These are phyloP conservation scores for Salvelinus sp. DNA, from an alignment of 2,113 vertebrate species.

Conservation along the genomic window DNA sequence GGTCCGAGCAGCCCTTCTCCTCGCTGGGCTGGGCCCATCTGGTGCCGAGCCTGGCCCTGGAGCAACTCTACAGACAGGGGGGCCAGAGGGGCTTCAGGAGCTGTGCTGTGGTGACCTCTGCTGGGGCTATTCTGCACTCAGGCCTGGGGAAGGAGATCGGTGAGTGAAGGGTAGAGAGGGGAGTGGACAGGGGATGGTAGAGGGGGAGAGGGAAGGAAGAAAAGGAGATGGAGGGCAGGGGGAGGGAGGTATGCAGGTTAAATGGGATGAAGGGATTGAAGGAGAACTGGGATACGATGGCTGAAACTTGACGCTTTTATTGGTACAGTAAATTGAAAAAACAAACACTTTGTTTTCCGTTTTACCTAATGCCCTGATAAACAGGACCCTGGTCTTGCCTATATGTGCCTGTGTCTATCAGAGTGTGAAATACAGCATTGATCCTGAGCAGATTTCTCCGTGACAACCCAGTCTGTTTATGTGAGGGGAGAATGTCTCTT, in stretches of 20 bases:
- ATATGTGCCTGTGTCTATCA: too few species aligned
- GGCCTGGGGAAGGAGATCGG: slow-evolving; percentile 91
- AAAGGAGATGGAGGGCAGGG: too few species aligned
- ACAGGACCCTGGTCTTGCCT: too few species aligned
- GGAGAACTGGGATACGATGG: too few species aligned
- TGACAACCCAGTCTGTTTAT: neutral
- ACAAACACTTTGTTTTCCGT: too few species aligned
- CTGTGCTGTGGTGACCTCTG: slow-evolving; percentile 95
- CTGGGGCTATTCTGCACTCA: slow-evolving; percentile 93
- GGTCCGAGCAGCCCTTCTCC: slow-evolving; percentile 88
- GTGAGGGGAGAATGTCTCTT: neutral
- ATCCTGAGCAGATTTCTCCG: neutral
- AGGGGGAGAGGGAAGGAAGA: too few species aligned
- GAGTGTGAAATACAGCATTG: neutral
- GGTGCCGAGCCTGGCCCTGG: slow-evolving; percentile 80
- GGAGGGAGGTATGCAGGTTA: too few species aligned
- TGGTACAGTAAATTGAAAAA: too few species aligned
- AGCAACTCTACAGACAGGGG: slow-evolving; percentile 70
- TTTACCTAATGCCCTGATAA: too few species aligned
- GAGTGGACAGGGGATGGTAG: neutral
- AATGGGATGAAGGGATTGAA: too few species aligned
- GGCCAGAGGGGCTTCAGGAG: slow-evolving; percentile 66
- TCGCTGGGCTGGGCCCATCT: slow-evolving; percentile 84
- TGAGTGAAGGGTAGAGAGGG: slow-evolving; percentile 51
- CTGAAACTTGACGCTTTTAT: too few species aligned